Evolutionary conservation across 2,797 vertebrate genomes (phyloP), one percentile per base, ranked within the genome.

Genomic region (Melanogrammus aeglefinus): DNA sequence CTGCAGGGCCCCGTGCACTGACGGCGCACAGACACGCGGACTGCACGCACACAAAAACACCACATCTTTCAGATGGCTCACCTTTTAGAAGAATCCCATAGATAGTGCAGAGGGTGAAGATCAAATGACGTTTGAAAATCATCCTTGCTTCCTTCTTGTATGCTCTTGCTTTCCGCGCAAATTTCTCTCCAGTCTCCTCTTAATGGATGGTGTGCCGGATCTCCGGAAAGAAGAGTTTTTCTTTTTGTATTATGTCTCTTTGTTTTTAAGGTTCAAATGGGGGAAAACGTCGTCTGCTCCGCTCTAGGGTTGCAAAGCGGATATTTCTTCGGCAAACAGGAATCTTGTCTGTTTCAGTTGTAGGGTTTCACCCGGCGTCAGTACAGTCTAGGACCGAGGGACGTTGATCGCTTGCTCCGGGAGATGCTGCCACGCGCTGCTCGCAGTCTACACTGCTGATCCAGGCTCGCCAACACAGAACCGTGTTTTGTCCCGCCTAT

Each of bases 81-180:
- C 93, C 93, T 94, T 93, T 93, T 18, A 91, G 87, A 86, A 93
- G 90, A 85, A 93, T 92, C 89, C 91, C 92, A 73, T 91, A 91
- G 81, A 93, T 79, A 81, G 91, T 89, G 89, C 90, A 94, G 88
- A 94, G 90, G 81, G 89, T 93, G 86, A 94, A 91, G 88, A 92
- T 80, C 83, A 93, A 80, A 89, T 91, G 82, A 81, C 83, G 91
- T 81, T 93, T 92, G 84, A 90, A 84, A 80, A 91, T 91, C 93
- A 94, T 94, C 88, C 90, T 93, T 88, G 75, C 87, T 78, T 78
- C 79, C 75, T 24, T 82, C 47, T 57, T 21, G 47, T 75, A 12
- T 76, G 13, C 78, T 84, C 78, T 76, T 74, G 78, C 79, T 80
- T 82, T 82, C 79, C 79, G 72, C 79, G 74, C 79, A 77, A 80